Evolutionary conservation across 2,113 vertebrate species (phyloP).

Genomic region (Callithrix jacchus): DNA sequence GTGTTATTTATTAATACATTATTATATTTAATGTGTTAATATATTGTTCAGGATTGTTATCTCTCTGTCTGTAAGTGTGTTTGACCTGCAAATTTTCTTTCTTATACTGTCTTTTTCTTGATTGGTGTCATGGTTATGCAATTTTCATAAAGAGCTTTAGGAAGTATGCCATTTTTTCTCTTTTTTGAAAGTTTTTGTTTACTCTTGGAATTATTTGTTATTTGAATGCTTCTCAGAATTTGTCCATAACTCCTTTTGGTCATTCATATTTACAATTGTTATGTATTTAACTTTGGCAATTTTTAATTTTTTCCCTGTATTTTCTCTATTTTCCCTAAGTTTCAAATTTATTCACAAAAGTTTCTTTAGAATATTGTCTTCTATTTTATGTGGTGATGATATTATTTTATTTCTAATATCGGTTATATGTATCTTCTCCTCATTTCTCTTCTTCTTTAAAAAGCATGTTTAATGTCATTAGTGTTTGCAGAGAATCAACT

Average conservation of each 20-base stretch:
- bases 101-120: not conserved
- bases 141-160: not conserved
- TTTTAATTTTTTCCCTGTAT: not conserved
- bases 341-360: not conserved
- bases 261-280: not conserved
- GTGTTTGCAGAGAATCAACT: not conserved
- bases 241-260: not conserved
- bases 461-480: not conserved
- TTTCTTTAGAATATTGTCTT: not conserved
- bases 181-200: not conserved
- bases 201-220: not conserved
- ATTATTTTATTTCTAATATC: not conserved
- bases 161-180: not conserved
- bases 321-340: not conserved
- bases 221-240: not conserved
- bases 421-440: not conserved
- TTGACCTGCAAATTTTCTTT: not conserved
- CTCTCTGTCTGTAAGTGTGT: not conserved
- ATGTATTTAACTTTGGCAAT: not conserved
- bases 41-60: not conserved
- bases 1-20: not conserved
- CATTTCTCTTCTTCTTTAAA: not conserved
- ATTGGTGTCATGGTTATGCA: not conserved
- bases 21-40: not conserved
- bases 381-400: not conserved